Conservation (phyloP, 1,140 invertebrate genomes). For the Apis florea region DNA sequence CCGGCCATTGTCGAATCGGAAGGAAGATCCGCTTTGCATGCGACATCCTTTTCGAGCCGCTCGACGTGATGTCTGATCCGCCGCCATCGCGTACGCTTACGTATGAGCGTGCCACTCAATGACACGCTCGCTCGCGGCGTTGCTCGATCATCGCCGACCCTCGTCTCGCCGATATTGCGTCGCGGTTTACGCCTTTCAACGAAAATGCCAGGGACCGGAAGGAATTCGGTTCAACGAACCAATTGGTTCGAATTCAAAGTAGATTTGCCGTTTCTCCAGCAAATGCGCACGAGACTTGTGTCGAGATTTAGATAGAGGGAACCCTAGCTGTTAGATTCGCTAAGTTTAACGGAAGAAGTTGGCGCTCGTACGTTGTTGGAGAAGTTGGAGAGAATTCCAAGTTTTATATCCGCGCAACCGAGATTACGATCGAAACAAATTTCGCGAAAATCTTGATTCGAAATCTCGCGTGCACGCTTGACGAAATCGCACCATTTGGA, state of each 20-base stretch:
- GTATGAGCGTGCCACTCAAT: constrained; percentile 15
- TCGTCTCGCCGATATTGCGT: neutral
- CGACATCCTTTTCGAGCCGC: constrained; percentile 55
- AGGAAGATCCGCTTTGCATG: constrained; percentile 68
- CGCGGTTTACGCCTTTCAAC: constrained; percentile 4
- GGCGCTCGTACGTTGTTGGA: no score
- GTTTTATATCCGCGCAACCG: no score
- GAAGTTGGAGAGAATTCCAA: no score
- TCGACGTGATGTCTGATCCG: constrained; percentile 58
- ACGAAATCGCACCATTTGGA: constrained; percentile 2
- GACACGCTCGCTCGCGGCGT: constrained; percentile 24
- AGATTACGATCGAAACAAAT: neutral
- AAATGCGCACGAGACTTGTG: no score
- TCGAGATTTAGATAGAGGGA: no score
- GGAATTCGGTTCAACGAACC: neutral
- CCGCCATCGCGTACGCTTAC: constrained; percentile 13
- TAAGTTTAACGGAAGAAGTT: no score
- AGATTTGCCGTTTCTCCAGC: no score
- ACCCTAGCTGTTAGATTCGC: no score
- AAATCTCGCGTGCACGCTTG: neutral
- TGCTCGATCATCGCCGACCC: constrained; percentile 5
- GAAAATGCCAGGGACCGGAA: neutral
- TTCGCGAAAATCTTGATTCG: neutral
- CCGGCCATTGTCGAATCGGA: constrained; percentile 63
- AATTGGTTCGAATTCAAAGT: no score